Evolutionary conservation across 2,888 invertebrate species (phyloP), one percentile per base, ranked within the genome.

Genomic region (Chouioia cunea): DNA sequence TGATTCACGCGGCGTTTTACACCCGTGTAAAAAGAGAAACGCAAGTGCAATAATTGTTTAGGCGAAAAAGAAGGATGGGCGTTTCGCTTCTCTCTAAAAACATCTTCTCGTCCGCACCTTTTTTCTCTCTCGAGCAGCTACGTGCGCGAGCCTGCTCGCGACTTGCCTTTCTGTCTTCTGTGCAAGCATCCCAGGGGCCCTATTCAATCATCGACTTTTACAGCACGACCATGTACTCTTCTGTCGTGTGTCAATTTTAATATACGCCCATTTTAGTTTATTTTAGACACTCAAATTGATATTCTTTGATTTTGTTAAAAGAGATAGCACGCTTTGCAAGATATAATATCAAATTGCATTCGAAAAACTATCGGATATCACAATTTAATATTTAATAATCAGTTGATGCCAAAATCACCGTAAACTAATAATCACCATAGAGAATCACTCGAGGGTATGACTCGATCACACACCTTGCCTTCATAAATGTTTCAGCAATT

Each of bases 151-250:
- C 72, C 70, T n/a, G n/a, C n/a, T 73, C 75, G 36, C 36, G 36
- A 36, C 36, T 36, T 36, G 36, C 4, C 36, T 36, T 10, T 36
- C 6, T 36, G 10, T 36, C 12, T 1, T 36, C 10, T 75, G 76
- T 75, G 76, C 70, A 76, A 77, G 77, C 77, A 77, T 63, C 70
- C 76, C 75, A 62, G 36, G 59, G 77, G 76, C 78, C 64, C 67
- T 75, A 77, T 77, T 78, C 76, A 77, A 76, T 78, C 77, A 77
- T 69, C 64, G 68, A 69, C 69, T 71, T 74, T 71, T 36, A 67
- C 74, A 70, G 73, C 62, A 54, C 62, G 10, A 36, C 12, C 65
- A 62, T 22, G 47, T n/a, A 56, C 47, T 22, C 56, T 44, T 60
- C 46, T 22, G 46, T 50, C 18, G 14, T 15, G 36, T 22, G 43